Evolutionary conservation across 2,797 vertebrate species (phyloP), one percentile per base, ranked within the genome.

Genomic region (Falco berigora): DNA sequence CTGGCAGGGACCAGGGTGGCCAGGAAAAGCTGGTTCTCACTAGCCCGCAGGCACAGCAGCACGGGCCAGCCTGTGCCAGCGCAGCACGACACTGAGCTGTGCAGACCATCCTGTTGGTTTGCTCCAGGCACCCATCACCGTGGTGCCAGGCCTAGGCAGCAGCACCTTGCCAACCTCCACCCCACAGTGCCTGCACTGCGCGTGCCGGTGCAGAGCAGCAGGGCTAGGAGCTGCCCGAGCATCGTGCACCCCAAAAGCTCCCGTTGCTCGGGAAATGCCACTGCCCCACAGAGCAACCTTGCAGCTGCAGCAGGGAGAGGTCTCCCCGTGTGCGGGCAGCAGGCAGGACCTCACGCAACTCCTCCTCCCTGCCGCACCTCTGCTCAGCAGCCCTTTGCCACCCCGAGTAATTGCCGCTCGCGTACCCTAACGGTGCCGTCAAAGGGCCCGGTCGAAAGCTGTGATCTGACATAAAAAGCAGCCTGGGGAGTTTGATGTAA

Each of bases 71-170:
- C 68, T 4, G 23, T 40, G 69, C 81, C 59, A n/a, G 59, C 40
- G 5, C 53, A 19, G 73, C 7, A 6, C 2, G 2, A 32, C 4
- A 38, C n/a, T 3, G 2, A 32, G 53, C 22, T 9, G 40, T 4
- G 5, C n/a, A 15, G 32, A 14, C 14, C 62, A 8, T 5, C 32
- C 46, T 8, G 1, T 4, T 14, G 28, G 22, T 32, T 59, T 15
- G 32, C 83, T 32, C 46, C 14, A 18, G 38, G 17, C 19, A 3
- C 55, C 38, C 72, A 8, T 7, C 72, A 19, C 72, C 32, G 2
- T 3, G 25, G 68, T 4, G 2, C 32, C 80, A 18, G 67, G n/a
- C 49, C 80, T 8, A n/a, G 80, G 49, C 47, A 52, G 46, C 12
- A 25, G 67, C 32, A 1, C 38, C 34, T 72, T 52, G 36, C 46